Evolutionary conservation across 64 coral and sea anemone genomes (phyloP).

Genomic region (Stylophora pistillata): DNA sequence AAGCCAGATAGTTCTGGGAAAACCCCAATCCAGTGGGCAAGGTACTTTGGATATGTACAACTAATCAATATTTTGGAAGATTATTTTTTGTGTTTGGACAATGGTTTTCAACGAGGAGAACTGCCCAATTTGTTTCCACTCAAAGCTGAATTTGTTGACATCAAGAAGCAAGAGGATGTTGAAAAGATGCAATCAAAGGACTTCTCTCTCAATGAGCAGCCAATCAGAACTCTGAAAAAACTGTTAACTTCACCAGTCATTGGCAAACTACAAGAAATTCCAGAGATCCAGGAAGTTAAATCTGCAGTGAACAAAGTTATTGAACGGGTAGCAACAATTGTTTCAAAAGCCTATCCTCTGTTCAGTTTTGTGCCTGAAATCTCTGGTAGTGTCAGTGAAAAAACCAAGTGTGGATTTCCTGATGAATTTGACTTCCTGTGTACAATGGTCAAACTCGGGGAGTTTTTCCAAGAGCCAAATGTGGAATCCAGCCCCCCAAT

Average conservation of each 20-base stretch:
- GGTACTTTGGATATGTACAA: conserved; percentile 28
- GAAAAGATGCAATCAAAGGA: conserved; percentile 13
- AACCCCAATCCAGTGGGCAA: conserved; percentile 14
- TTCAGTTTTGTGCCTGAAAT: conserved; percentile 23
- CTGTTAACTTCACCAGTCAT: conserved; percentile 19
- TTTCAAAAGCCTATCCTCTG: conserved; percentile 11
- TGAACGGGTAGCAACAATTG: not conserved
- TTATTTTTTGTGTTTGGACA: not conserved
- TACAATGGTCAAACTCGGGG: conserved; percentile 3
- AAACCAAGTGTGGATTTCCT: conserved; percentile 35
- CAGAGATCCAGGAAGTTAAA: not conserved
- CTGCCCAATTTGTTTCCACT: conserved; percentile 6
- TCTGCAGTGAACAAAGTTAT: conserved; percentile 6
- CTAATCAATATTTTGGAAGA: not conserved
- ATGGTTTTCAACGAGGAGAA: not conserved
- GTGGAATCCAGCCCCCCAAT: conserved; percentile 20
- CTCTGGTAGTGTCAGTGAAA: conserved; percentile 19
- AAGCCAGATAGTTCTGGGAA: conserved; percentile 7
- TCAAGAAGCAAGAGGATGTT: conserved; percentile 22
- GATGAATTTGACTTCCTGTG: conserved; percentile 30
- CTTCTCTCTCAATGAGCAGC: not conserved
- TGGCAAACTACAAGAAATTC: conserved; percentile 16
- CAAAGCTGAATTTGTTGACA: not conserved
- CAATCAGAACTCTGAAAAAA: conserved; percentile 5
- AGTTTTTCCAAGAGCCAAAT: conserved; percentile 27